Conservation (phyloP, 2,888 invertebrate species). For the Serrognathus titanus region DNA sequence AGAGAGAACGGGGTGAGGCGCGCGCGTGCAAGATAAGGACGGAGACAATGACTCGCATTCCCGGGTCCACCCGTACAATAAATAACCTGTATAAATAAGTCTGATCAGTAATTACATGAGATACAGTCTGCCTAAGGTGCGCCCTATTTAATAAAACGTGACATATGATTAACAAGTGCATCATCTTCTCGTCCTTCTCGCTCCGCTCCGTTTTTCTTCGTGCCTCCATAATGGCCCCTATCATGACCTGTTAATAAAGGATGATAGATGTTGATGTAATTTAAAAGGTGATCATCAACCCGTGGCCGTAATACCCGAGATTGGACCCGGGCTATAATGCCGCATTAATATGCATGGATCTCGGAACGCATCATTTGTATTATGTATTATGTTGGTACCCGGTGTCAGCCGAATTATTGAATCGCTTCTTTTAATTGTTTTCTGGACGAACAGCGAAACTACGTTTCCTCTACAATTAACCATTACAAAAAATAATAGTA, state of each 20-base stretch:
- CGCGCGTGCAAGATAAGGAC: neutral
- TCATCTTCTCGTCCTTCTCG: conserved; percentile 21
- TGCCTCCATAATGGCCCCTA: conserved; percentile 25
- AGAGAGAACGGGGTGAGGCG: no score
- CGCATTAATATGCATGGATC: conserved; percentile 38
- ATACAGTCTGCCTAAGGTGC: conserved; percentile 32
- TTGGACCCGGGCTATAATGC: conserved; percentile 22
- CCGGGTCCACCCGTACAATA: conserved; percentile 20
- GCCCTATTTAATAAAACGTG: conserved; percentile 41
- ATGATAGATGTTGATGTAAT: conserved; percentile 30
- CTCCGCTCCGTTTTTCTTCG: conserved; percentile 14
- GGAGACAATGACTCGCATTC: neutral
- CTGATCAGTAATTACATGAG: conserved; percentile 32
- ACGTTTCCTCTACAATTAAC: no score
- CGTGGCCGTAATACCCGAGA: conserved; percentile 20
- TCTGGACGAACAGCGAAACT: no score
- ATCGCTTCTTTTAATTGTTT: no score
- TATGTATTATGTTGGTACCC: no score
- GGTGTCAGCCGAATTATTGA: no score
- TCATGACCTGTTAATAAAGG: conserved; percentile 24
- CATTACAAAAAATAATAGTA: no score
- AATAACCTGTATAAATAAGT: conserved; percentile 34
- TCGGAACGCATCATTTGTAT: conserved; percentile 33
- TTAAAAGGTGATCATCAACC: conserved; percentile 32
- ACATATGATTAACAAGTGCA: conserved; percentile 41